A percentile compares a stretch with the other conserved stretches of the same genome.
These are phyloP conservation scores for Coregonus ussuriensis DNA, from an alignment of 2,797 vertebrate genomes.

Conservation along the genomic window DNA sequence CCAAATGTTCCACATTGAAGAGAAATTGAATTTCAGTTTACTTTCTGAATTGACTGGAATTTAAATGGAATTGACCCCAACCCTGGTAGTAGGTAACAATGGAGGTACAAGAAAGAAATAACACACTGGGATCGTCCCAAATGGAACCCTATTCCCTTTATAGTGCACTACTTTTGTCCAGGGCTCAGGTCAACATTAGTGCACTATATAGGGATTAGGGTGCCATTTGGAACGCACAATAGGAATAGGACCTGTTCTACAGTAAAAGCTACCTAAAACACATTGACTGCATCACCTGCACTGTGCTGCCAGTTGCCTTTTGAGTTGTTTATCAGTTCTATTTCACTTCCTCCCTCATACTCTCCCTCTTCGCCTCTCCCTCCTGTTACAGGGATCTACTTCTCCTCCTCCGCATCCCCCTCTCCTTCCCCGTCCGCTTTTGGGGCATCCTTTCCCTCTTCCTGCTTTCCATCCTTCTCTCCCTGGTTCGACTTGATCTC, in stretches of 20 bases:
- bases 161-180: not conserved
- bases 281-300: not conserved
- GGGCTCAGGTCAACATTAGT: not conserved
- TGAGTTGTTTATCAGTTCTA: not conserved
- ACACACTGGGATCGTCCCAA: not conserved
- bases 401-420: constrained; percentile 22
- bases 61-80: not conserved
- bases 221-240: not conserved
- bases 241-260: not conserved
- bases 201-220: not conserved
- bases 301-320: not conserved
- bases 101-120: not conserved
- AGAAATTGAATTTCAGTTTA: not conserved
- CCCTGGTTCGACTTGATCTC: constrained; percentile 28
- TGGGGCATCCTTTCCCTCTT: not conserved
- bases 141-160: not conserved
- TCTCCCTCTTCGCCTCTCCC: not conserved
- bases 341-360: constrained; percentile 8
- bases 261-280: not conserved
- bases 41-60: not conserved
- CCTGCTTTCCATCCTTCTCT: constrained; percentile 21
- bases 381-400: constrained; percentile 10
- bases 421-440: constrained; percentile 16
- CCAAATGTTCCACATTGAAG: not conserved
- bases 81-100: no score